A percentile compares a stretch with the other conserved stretches of the same genome.
phyloP scores from a whole-genome alignment of 2,888 invertebrate species.

The Ectobius pallidus region DNA sequence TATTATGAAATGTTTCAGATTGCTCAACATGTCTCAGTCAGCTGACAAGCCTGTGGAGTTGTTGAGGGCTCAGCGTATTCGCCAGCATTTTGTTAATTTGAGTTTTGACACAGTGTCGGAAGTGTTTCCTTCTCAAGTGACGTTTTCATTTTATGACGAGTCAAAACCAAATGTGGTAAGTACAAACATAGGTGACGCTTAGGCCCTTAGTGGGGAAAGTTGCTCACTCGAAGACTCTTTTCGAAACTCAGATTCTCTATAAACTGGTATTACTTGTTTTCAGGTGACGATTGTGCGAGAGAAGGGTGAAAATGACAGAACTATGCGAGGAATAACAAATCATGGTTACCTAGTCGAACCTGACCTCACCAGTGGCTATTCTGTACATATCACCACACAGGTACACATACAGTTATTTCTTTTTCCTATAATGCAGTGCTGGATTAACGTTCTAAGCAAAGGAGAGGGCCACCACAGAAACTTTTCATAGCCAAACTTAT shows the following conservation, averaged over 20 bases:
- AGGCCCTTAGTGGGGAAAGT: background rate
- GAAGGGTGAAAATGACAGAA: too few relatives aligned
- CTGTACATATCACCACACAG: too few relatives aligned
- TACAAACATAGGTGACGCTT: background rate
- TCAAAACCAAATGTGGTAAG: background rate
- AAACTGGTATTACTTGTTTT: background rate
- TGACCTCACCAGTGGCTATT: too few relatives aligned
- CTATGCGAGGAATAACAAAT: too few relatives aligned
- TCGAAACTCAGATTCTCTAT: background rate
- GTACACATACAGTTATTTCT: too few relatives aligned
- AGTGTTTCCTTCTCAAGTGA: background rate
- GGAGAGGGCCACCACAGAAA: too few relatives aligned
- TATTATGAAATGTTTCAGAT: background rate
- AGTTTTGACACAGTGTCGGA: background rate
- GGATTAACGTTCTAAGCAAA: too few relatives aligned
- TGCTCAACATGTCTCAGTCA: background rate
- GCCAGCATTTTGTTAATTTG: background rate
- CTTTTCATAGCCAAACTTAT: too few relatives aligned
- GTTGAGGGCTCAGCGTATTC: background rate
- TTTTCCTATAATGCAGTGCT: too few relatives aligned
- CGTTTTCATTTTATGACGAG: background rate
- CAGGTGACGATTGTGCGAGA: too few relatives aligned
- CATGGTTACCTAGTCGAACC: too few relatives aligned
- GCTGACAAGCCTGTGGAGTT: background rate
- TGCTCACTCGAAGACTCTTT: background rate